These are phyloP conservation scores for Antheraea mylitta DNA, from an alignment of 1,140 invertebrate genomes.

Conservation along the genomic window DNA sequence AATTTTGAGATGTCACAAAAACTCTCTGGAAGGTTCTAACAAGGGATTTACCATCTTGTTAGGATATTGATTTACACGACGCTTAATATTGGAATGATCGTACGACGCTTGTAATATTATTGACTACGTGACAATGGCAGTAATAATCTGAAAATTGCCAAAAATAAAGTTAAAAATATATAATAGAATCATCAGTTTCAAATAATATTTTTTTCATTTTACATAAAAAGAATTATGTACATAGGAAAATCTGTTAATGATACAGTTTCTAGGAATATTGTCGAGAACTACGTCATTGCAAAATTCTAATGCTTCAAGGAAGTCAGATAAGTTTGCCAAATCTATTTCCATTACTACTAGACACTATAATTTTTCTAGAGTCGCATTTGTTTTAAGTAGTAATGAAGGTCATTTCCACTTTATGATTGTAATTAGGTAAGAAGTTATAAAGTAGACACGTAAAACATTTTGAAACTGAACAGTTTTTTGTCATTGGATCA, in stretches of 20 bases:
- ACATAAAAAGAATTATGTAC: not conserved
- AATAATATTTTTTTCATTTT: not conserved
- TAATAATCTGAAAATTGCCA: no score
- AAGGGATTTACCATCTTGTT: no score
- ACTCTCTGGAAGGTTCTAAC: no score
- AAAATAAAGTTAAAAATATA: no score
- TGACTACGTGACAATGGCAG: no score
- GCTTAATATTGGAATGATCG: no score
- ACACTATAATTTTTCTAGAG: constrained; percentile 17
- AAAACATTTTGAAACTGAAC: not conserved
- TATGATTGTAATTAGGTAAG: not conserved
- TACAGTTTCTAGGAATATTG: constrained; percentile 9
- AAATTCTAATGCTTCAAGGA: constrained; percentile 39
- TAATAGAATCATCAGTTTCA: no score
- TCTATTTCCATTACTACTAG: constrained; percentile 31
- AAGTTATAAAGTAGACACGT: not conserved
- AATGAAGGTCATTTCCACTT: constrained; percentile 20
- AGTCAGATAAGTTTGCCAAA: constrained; percentile 45
- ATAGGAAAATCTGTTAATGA: not conserved
- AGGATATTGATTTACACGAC: no score
- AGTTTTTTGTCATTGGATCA: not conserved
- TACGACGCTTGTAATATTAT: no score
- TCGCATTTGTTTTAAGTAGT: constrained; percentile 30
- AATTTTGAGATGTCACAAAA: no score
- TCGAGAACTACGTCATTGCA: constrained; percentile 17